Conservation (phyloP, 2,888 invertebrate genomes). For the Noctua fimbriata region DNA sequence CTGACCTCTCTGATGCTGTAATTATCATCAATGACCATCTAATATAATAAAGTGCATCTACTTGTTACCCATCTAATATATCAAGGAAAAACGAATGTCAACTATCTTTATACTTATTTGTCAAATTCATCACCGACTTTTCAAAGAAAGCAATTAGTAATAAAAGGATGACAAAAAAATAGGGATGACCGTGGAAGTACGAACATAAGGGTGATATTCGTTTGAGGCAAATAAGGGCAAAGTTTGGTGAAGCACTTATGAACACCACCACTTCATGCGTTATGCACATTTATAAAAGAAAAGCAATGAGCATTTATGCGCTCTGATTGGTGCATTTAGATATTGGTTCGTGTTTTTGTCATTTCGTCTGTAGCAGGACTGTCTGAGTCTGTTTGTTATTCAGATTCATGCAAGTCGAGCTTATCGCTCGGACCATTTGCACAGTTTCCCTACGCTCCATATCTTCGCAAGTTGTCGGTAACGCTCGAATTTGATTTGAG, state of each 20-base stretch:
- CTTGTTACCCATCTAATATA: not conserved
- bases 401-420: constrained; percentile 85
- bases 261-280: constrained; percentile 78
- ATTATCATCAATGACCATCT: not conserved
- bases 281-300: constrained; percentile 81
- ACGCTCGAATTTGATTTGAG: constrained; percentile 74
- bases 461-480: constrained; percentile 81
- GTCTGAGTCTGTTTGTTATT: constrained; percentile 76
- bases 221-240: constrained; percentile 74
- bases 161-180: constrained; percentile 57
- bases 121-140: constrained; percentile 34
- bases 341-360: constrained; percentile 78
- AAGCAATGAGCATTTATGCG: constrained; percentile 71
- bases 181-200: not conserved
- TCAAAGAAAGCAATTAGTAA: constrained; percentile 70
- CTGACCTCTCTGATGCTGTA: no score
- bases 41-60: not conserved
- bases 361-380: constrained; percentile 75
- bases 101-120: not conserved
- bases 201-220: constrained; percentile 78
- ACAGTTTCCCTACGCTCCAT: constrained; percentile 81
- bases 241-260: constrained; percentile 76
- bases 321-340: constrained; percentile 68
- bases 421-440: constrained; percentile 85
- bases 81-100: not conserved